Evolutionary conservation across 1,140 invertebrate species (phyloP).

Genomic region (Caenorhabditis elegans): WBcel235 BX284605.5:8860501-8861000

Average conservation of each 20-base stretch:
- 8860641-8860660: too few relatives aligned
- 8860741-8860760: slow-evolving; percentile 28
- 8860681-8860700: background rate
- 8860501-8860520: slow-evolving; percentile 31
- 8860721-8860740: slow-evolving; percentile 19
- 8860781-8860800: slow-evolving; percentile 16
- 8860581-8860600: too few relatives aligned
- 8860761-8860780: slow-evolving; percentile 41
- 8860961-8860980: slow-evolving; percentile 46
- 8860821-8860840: slow-evolving; percentile 32
- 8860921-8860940: slow-evolving; percentile 51
- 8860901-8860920: slow-evolving; percentile 25
- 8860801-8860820: slow-evolving; percentile 28
- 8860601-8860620: too few relatives aligned
- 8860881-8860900: slow-evolving; percentile 25
- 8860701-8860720: background rate
- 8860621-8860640: too few relatives aligned
- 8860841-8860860: background rate
- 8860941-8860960: slow-evolving; percentile 51
- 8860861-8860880: slow-evolving; percentile 34
- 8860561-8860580: too few relatives aligned
- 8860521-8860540: slow-evolving; percentile 2
- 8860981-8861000: slow-evolving; percentile 54
- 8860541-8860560: slow-evolving; percentile 21
- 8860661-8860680: too few relatives aligned